Evolutionary conservation across 2,888 invertebrate genomes (phyloP).

Genomic region (Aspidiotus rigidus): DNA sequence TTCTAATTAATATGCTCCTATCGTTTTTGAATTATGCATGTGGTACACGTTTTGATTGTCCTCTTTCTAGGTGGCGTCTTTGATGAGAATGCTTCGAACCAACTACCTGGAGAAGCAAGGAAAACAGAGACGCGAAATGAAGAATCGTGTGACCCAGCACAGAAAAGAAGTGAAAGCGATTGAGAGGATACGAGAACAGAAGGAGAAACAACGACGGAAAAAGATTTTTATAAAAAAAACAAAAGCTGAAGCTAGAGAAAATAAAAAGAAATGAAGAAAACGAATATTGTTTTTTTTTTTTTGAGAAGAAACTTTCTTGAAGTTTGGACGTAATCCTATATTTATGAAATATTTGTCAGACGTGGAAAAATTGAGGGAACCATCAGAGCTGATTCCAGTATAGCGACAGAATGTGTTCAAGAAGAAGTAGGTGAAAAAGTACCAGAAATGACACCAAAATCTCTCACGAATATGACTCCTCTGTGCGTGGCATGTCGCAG

Average conservation of each 20-base stretch:
- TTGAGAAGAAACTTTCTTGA: too few relatives aligned
- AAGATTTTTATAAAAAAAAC: slow-evolving; percentile 20
- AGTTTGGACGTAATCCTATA: too few relatives aligned
- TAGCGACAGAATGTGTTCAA: too few relatives aligned
- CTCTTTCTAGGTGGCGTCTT: slow-evolving; percentile 38
- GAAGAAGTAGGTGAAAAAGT: too few relatives aligned
- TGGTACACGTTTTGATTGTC: slow-evolving; percentile 25
- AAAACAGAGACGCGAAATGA: slow-evolving; percentile 47
- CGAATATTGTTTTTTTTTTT: too few relatives aligned
- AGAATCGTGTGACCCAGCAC: slow-evolving; percentile 31
- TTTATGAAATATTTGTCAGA: too few relatives aligned
- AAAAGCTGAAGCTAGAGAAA: slow-evolving; percentile 12
- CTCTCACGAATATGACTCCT: too few relatives aligned
- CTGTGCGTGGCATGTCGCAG: too few relatives aligned
- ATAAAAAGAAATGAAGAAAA: background rate
- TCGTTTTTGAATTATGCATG: background rate
- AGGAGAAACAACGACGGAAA: slow-evolving; percentile 21
- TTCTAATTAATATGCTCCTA: too few relatives aligned
- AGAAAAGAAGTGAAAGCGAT: slow-evolving; percentile 31
- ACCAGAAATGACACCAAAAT: too few relatives aligned
- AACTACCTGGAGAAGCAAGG: slow-evolving; percentile 41
- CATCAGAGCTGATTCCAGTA: too few relatives aligned
- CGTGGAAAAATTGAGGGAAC: too few relatives aligned
- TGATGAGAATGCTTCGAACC: slow-evolving; percentile 40
- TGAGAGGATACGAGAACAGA: slow-evolving; percentile 12